phyloP scores from a whole-genome alignment of 2,888 invertebrate genomes.

The Linnaemya tessellans region DNA sequence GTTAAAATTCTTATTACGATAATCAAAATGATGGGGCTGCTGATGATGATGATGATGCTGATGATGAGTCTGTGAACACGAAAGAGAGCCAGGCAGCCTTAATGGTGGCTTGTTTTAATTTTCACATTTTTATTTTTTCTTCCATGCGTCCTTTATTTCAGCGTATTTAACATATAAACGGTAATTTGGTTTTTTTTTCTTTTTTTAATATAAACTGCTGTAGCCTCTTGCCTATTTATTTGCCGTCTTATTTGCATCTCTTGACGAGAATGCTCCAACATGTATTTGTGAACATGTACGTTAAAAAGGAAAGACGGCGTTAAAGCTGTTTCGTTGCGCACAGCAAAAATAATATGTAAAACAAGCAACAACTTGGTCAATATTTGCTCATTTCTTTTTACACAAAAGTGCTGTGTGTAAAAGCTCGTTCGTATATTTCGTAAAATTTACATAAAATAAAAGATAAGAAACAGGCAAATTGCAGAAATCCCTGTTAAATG shows the following conservation, averaged over 20 bases:
- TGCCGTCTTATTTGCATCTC: conserved; percentile 19
- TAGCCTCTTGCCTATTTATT: conserved; percentile 35
- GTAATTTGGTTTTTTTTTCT: conserved; percentile 17
- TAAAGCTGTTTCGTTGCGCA: conserved; percentile 11
- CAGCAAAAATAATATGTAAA: conserved; percentile 10
- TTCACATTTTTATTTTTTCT: conserved; percentile 7
- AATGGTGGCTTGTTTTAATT: conserved; percentile 24
- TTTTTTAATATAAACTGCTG: background rate
- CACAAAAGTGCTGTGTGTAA: background rate
- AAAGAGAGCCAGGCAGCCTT: background rate
- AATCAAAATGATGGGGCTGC: conserved; percentile 17
- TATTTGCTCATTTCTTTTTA: conserved; percentile 55
- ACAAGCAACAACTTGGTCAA: conserved; percentile 49
- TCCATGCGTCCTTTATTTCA: conserved; percentile 13
- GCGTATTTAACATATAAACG: conserved; percentile 24
- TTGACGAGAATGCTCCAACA: background rate
- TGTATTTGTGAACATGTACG: conserved; percentile 7
- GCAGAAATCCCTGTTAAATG: conserved; percentile 14
- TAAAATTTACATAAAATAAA: conserved; percentile 1
- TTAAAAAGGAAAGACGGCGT: conserved; percentile 25
- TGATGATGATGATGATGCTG: conserved; percentile 23
- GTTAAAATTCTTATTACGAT: background rate
- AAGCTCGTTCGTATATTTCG: background rate
- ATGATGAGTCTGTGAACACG: background rate
- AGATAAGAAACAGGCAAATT: conserved; percentile 20